These are phyloP conservation scores for Merluccius polli DNA, from an alignment of 2,797 vertebrate species.

Conservation along the genomic window DNA sequence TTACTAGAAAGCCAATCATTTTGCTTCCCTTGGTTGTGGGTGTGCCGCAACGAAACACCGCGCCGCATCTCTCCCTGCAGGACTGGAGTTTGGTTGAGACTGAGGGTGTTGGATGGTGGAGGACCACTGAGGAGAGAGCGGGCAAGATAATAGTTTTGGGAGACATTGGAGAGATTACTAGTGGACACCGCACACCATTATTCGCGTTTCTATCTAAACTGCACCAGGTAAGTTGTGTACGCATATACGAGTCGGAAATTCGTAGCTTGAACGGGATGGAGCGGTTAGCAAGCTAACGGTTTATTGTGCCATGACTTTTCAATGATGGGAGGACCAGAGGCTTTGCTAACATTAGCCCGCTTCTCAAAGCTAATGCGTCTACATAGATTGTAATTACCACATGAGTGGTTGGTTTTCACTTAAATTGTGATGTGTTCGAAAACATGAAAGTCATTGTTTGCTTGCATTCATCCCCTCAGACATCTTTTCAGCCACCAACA, in stretches of 20 bases:
- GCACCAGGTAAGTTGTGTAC: constrained; percentile 59
- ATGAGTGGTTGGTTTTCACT: neutral
- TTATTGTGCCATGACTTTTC: constrained; percentile 70
- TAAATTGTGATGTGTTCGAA: neutral
- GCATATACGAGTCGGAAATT: neutral
- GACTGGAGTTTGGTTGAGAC: constrained; percentile 74
- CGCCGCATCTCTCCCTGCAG: constrained; percentile 45
- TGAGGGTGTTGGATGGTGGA: constrained; percentile 59
- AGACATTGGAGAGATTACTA: constrained; percentile 26
- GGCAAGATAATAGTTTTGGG: constrained; percentile 44
- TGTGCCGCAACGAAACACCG: constrained; percentile 39
- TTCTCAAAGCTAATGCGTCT: constrained; percentile 9
- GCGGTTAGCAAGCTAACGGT: constrained; percentile 64
- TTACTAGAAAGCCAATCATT: neutral
- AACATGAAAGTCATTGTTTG: constrained; percentile 48
- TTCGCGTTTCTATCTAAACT: constrained; percentile 24
- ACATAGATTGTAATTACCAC: neutral
- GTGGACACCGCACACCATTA: constrained; percentile 34
- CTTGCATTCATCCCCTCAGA: constrained; percentile 53
- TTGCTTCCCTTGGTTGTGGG: constrained; percentile 38
- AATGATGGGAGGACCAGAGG: constrained; percentile 65
- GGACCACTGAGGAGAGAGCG: constrained; percentile 72
- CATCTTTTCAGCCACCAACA: constrained; percentile 59
- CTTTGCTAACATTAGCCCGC: constrained; percentile 54
- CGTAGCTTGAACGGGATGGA: constrained; percentile 28